A percentile compares a stretch with the other conserved stretches of the same genome.
Conservation (phyloP, 2,888 invertebrate genomes). For the Beris chalybata region DNA sequence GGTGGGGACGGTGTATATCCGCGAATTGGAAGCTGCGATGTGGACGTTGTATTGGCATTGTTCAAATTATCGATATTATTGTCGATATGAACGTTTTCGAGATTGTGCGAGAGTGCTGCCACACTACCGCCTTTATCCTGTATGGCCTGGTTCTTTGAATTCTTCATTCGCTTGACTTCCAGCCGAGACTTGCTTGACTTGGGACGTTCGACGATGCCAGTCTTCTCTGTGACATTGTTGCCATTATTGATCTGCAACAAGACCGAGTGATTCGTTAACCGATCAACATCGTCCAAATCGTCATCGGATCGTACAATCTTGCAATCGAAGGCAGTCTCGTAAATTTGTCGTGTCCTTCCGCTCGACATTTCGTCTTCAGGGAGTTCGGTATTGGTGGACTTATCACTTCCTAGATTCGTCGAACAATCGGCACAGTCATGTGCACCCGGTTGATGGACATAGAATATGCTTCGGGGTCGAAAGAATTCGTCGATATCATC, state of each 20-base stretch:
- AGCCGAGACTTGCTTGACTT: constrained; percentile 51
- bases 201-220: constrained; percentile 48
- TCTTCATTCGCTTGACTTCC: constrained; percentile 53
- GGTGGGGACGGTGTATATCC: constrained; percentile 82
- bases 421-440: constrained; percentile 59
- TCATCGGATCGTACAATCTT: constrained; percentile 79
- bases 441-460: constrained; percentile 68
- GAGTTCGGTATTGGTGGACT: constrained; percentile 37
- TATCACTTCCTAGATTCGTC: constrained; percentile 41
- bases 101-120: constrained; percentile 54
- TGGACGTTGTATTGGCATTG: constrained; percentile 55
- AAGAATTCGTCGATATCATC: constrained; percentile 68
- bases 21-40: constrained; percentile 66
- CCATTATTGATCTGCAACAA: constrained; percentile 62
- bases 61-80: constrained; percentile 59
- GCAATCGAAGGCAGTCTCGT: constrained; percentile 89
- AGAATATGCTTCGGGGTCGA: constrained; percentile 68
- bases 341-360: constrained; percentile 71
- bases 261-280: constrained; percentile 78
- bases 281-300: constrained; percentile 78
- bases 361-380: constrained; percentile 60
- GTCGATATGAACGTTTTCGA: constrained; percentile 65
- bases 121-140: constrained; percentile 46
- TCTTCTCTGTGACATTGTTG: constrained; percentile 58
- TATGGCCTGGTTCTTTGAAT: constrained; percentile 54